These are phyloP conservation scores for Hydrolagus colliei DNA, from an alignment of 2,797 vertebrate genomes.

Conservation along the genomic window DNA sequence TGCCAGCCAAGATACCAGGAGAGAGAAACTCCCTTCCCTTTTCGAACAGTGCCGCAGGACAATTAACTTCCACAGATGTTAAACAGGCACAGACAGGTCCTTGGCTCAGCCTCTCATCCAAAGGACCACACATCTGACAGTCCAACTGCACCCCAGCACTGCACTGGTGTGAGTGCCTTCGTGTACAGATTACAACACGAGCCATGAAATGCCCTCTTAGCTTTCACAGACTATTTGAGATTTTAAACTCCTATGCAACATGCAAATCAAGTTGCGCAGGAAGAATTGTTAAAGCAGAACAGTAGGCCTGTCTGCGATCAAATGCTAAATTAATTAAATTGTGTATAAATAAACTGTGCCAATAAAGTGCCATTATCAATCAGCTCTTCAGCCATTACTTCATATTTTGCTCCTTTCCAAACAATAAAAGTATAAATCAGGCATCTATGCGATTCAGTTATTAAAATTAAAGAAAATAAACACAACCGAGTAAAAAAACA, in stretches of 20 bases:
- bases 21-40: too few species aligned
- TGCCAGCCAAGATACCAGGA: too few species aligned
- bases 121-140: background rate
- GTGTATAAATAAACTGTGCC: background rate
- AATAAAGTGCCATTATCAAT: background rate
- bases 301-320: background rate
- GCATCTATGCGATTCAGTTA: background rate
- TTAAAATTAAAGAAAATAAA: constrained; percentile 38
- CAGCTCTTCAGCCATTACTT: background rate
- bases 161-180: background rate
- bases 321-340: constrained; percentile 8
- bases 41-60: too few species aligned
- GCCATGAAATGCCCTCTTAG: too few species aligned
- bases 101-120: too few species aligned
- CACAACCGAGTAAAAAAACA: constrained; percentile 28
- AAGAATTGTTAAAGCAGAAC: background rate
- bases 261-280: background rate
- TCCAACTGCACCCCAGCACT: background rate
- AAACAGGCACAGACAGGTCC: too few species aligned
- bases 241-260: background rate
- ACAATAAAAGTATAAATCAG: constrained; percentile 9
- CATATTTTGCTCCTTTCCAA: fast-evolving
- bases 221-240: background rate
- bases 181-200: background rate
- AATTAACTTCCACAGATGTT: too few species aligned